Base-by-base conservation (phyloP, 2,888 invertebrate species). In the Cylloceria caligata region DNA sequence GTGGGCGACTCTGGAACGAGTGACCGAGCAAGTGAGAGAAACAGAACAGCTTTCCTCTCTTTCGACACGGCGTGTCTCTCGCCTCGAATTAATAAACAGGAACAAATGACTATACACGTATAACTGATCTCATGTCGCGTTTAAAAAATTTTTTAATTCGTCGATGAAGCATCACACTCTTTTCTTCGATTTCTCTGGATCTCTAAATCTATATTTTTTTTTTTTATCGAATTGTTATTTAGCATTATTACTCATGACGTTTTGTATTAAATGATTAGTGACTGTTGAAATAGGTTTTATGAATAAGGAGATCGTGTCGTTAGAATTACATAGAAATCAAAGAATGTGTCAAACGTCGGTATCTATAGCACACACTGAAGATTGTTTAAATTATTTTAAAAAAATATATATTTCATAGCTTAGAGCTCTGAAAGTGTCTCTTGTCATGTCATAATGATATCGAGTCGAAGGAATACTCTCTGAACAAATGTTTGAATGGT, bases 71-170 rank as follows among this genome's bases (percentile, higher is more conserved):
- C 21, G 4, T 89, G 89, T 89, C 88, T 91, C 88, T 89, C 88
- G 89, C 86, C 88, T 89, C 89, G 90, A 91, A 91, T 91, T 91
- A 91, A 91, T 91, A 90, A 91, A 90, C 90, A 90, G 89, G 89
- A 90, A 91, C 91, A 90, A 91, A 91, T 90, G 89, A 90, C 89
- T 89, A 87, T 87, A 88, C 57, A 57, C 88, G 89, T 90, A 88
- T 88, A 87, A 88, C 80, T 81, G 83, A 39, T 39, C 24, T 42
- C 85, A 85, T 81, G 83, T 84, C 84, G 75, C 85, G 72, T 82
- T 78, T 80, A 55, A 73, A 80, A 72, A 77, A 57, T 30, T 57
- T 39, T 68, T n/a, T 27, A 30, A 45, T 45, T 19, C 5, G 30
- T 30, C 47, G 16, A 30, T 24, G 5, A 13, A 57, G 11, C 27